These are phyloP conservation scores for Oreochromis grahami DNA, from an alignment of 2,797 vertebrate species.

Conservation along the genomic window DNA sequence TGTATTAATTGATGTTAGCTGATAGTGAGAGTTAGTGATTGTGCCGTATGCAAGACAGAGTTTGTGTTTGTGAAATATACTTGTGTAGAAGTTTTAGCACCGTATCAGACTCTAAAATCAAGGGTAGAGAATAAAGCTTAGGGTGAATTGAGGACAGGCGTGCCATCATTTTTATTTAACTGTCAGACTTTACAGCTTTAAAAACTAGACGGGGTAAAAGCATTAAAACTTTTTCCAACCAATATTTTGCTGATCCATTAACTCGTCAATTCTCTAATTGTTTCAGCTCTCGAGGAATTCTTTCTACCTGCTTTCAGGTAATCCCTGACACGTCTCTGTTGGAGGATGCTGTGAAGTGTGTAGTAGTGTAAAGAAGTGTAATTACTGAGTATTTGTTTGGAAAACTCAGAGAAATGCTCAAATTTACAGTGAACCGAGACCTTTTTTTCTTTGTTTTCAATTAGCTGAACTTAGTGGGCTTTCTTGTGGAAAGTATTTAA, in stretches of 20 bases:
- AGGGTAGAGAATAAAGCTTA: neutral
- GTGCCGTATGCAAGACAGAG: conserved; percentile 64
- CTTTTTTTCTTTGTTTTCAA: neutral
- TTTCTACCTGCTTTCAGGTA: neutral
- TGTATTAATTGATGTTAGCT: conserved; percentile 61
- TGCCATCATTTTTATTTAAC: neutral
- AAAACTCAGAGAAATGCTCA: neutral
- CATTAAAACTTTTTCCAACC: neutral
- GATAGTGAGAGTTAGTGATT: conserved; percentile 59
- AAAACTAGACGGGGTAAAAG: neutral
- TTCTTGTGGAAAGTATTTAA: conserved; percentile 17
- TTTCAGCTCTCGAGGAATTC: neutral
- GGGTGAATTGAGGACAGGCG: neutral
- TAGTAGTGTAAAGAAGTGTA: neutral
- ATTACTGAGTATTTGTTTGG: neutral
- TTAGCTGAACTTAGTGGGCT: neutral
- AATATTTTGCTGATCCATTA: neutral
- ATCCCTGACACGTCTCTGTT: neutral
- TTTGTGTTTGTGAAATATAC: conserved; percentile 64
- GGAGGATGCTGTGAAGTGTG: conserved; percentile 20
- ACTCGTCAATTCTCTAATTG: neutral
- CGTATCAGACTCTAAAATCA: conserved; percentile 23
- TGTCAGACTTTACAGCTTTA: neutral
- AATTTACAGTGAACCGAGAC: neutral
- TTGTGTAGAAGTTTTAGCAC: conserved; percentile 55